Base-by-base conservation (phyloP, 2,888 invertebrate genomes). In the Glaucopsyche alexis region DNA sequence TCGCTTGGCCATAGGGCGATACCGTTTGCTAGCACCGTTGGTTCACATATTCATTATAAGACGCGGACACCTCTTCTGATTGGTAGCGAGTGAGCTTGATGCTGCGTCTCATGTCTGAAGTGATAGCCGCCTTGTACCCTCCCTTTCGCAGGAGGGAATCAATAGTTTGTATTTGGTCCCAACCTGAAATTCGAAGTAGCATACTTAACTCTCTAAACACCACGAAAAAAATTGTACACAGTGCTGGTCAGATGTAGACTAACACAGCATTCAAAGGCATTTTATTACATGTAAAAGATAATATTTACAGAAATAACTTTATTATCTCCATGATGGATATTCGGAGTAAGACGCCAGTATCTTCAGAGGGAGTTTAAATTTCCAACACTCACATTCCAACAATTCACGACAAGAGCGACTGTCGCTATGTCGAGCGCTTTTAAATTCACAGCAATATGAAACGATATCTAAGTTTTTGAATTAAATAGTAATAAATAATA, bases 111-210 rank as follows among this genome's bases (percentile, higher is more conserved):
- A 97, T 94, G 73, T 98, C 98, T 42, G 95, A 95, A n/a, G 97
- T 97, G 77, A 99, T 98, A 73, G 94, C 91, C 45, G 98, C 97
- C 87, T 98, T 98, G 93, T 96, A 99, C 70, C 99, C 99, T 78
- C 99, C 99, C 93, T 99, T 99, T 80, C 99, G 95, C 77, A 99
- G 94, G 76, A 99, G 93, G 60, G 99, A 98, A 93, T 99, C 99
- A 84, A 99, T 98, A 40, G 99, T 99, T 93, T 99, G 99, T 79
- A 97, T 95, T 93, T 98, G 98, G 95, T 99, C 98, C 99, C 99
- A 99, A 82, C 99, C 99, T 99, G 90, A 38, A 93, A 86, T 42
- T 75, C 14, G 38, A 69, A 49, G 9, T 42, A 7, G 16, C 42
- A 16, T 66, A 38, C 14, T n/a, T 69, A 13, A 8, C 29, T 8